These are phyloP conservation scores for Strigamia crassipes DNA, from an alignment of 2,888 invertebrate species.

Conservation along the genomic window DNA sequence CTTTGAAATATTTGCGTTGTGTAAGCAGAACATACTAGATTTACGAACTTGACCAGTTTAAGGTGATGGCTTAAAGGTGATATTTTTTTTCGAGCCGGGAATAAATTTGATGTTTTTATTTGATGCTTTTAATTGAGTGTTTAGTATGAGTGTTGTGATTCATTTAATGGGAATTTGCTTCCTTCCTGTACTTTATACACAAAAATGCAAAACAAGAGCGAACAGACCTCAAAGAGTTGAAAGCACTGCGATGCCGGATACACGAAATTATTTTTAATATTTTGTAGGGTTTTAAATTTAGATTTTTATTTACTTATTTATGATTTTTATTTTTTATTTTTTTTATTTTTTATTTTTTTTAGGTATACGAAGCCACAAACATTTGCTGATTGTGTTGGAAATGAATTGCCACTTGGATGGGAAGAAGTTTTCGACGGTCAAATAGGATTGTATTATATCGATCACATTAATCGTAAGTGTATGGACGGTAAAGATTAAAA, in stretches of 20 bases:
- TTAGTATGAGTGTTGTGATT: not conserved
- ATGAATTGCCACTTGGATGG: conserved; percentile 96
- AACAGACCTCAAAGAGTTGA: conserved; percentile 5
- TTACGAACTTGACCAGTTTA: conserved; percentile 29
- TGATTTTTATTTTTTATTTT: not conserved
- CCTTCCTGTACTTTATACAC: conserved; percentile 38
- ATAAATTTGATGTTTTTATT: not conserved
- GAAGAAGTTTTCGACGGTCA: conserved; percentile 93
- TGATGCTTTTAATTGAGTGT: not conserved
- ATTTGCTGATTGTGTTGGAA: conserved; percentile 97
- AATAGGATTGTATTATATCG: conserved; percentile 94
- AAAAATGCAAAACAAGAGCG: conserved; percentile 8
- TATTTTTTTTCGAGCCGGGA: not conserved
- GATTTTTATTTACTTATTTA: not conserved
- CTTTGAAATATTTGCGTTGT: conserved; percentile 32
- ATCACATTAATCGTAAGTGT: conserved; percentile 93
- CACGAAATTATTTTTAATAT: conserved; percentile 7
- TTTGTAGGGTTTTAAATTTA: not conserved
- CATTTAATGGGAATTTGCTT: conserved; percentile 11
- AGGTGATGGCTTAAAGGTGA: conserved; percentile 20
- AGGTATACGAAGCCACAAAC: conserved; percentile 96
- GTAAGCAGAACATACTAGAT: conserved; percentile 29
- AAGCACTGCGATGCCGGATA: conserved; percentile 22
- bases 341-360: conserved; percentile 60
- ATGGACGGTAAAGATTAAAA: not conserved